A percentile compares a stretch with the other conserved stretches of the same genome.
These are phyloP conservation scores for Salpingus planirostris DNA, from an alignment of 2,888 invertebrate genomes.

Conservation along the genomic window DNA sequence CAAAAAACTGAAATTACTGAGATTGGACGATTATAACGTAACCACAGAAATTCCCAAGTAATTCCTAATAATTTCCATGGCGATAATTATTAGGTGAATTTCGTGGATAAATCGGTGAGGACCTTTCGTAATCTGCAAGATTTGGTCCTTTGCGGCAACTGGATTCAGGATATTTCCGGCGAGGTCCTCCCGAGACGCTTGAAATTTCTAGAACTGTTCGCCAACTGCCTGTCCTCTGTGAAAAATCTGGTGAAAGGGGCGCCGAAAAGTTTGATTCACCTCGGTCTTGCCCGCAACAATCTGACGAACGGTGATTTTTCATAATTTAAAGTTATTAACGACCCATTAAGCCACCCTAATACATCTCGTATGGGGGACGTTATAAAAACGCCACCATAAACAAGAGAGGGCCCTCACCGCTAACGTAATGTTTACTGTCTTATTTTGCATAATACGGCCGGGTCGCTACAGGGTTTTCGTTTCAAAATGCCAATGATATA, in stretches of 20 bases:
- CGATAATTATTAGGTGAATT: slow-evolving; percentile 45
- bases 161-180: slow-evolving; percentile 34
- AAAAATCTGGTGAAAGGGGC: slow-evolving; percentile 32
- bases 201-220: slow-evolving; percentile 43
- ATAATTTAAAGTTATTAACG: no score
- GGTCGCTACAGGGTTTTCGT: no score
- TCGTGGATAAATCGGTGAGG: no score
- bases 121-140: slow-evolving; percentile 40
- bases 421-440: slow-evolving; percentile 21
- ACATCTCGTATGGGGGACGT: no score
- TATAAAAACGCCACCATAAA: no score
- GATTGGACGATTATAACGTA: slow-evolving; percentile 28
- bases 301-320: slow-evolving; percentile 33
- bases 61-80: no score
- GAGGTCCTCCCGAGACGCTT: slow-evolving; percentile 39
- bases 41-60: no score
- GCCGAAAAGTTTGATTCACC: slow-evolving; percentile 41
- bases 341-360: no score
- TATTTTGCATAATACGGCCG: no score
- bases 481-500: slow-evolving; percentile 39
- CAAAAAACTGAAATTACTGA: slow-evolving; percentile 20
- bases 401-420: no score
- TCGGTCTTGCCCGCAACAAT: slow-evolving; percentile 48
- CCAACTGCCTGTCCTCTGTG: slow-evolving; percentile 42
- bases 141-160: slow-evolving; percentile 44